Evolutionary conservation across 2,113 vertebrate species (phyloP).

Genomic region (Plotosus lineatus): DNA sequence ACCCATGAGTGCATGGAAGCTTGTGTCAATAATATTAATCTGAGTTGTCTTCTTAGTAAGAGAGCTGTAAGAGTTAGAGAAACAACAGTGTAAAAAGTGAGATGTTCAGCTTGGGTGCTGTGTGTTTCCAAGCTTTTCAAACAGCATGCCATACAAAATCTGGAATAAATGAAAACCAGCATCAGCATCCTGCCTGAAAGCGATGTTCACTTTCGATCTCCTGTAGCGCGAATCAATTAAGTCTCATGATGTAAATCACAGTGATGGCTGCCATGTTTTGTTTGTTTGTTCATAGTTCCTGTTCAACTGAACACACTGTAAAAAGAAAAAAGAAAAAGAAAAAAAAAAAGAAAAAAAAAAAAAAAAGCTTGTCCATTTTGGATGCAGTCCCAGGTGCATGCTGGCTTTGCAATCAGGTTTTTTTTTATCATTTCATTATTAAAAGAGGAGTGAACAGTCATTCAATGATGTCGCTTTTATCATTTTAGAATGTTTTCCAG

Average conservation of each 20-base stretch:
- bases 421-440: conserved; percentile 22
- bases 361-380: neutral
- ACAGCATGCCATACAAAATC: conserved; percentile 57
- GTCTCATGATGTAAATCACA: conserved; percentile 28
- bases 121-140: conserved; percentile 57
- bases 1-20: conserved; percentile 60
- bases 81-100: conserved; percentile 42
- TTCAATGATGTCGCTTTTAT: conserved; percentile 21
- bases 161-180: conserved; percentile 61
- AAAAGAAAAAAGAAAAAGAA: no score
- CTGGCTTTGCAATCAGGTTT: conserved; percentile 9
- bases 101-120: conserved; percentile 59
- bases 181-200: conserved; percentile 59
- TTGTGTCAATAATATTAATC: conserved; percentile 60
- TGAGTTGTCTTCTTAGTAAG: conserved; percentile 57
- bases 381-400: neutral
- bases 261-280: conserved; percentile 26
- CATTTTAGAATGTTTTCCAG: conserved; percentile 35
- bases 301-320: no score
- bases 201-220: conserved; percentile 58
- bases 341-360: no score
- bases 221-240: conserved; percentile 48
- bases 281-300: no score
- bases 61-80: conserved; percentile 46
- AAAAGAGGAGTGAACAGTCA: conserved; percentile 27